Base-by-base conservation (phyloP, 2,888 invertebrate species). In the Crioceris asparagi region DNA sequence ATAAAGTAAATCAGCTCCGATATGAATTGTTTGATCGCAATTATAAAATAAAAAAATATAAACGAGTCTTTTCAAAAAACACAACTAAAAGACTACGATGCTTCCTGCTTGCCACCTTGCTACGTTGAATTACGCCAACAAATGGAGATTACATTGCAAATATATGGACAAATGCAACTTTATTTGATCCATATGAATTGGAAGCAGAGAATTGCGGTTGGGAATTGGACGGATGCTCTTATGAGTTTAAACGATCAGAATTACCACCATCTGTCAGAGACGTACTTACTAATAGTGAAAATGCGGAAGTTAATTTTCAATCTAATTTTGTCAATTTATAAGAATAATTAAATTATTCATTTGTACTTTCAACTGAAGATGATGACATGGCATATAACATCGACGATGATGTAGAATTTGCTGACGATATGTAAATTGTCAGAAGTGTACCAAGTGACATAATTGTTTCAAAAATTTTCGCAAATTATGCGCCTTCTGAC, bases 21-120 rank as follows among this genome's bases (percentile, higher is more conserved):
- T 21, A 10, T 21, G 21, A 21, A 21, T 21, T 21, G 21, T 21
- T 21, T 10, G 7, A 21, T 21, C 21, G 10, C 6, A 21, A 21
- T 21, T 21, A 21, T 21, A 21, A 6, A 21, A 27, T 19, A 55
- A 5, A 34, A 38, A 34, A 29, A 38, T 34, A 23, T 33, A 11
- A 8, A 38, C 25, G 34, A 33, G 25, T 29, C 34, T 34, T 38
- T 34, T 2, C n/a, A 21, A 38, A 38, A 34, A 17, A 37, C 26
- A 38, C 5, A 29, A 6, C 19, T 38, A n/a, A 38, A 29, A 27
- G 32, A 37, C 29, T 32, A 32, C 32, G 32, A 32, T 17, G 25
- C 37, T 26, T 36, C 36, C 17, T 35, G 17, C 35, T 27, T 35
- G 27, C 27, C 27, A 27, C 27, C 27, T 31, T 36, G 37, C 29